Conservation (phyloP, 2,888 invertebrate genomes). For the Agrypnus murinus region DNA sequence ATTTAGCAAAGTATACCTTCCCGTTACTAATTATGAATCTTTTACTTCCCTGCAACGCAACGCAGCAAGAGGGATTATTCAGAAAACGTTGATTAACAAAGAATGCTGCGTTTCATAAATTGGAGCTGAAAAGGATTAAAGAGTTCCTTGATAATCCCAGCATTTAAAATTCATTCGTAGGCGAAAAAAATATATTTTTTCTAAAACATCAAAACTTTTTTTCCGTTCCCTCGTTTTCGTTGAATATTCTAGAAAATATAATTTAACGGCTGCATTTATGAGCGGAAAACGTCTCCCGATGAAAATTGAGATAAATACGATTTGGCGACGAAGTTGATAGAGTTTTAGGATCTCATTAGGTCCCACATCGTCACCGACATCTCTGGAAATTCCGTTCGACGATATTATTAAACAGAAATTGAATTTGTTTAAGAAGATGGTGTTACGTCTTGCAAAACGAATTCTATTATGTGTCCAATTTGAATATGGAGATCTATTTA, state of each 20-base stretch:
- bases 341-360: conserved; percentile 49
- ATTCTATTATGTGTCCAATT: conserved; percentile 39
- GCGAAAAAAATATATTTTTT: not conserved
- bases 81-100: conserved; percentile 56
- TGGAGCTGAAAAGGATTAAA: conserved; percentile 51
- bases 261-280: conserved; percentile 34
- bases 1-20: conserved; percentile 55
- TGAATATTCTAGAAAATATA: conserved; percentile 17
- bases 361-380: conserved; percentile 44
- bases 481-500: conserved; percentile 38
- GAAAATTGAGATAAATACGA: conserved; percentile 48
- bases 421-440: conserved; percentile 52
- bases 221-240: conserved; percentile 1
- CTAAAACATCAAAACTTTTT: not conserved
- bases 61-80: conserved; percentile 54
- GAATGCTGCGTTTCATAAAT: conserved; percentile 49
- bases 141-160: conserved; percentile 24
- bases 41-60: conserved; percentile 54
- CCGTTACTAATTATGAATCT: conserved; percentile 58
- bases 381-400: conserved; percentile 49
- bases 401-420: conserved; percentile 58
- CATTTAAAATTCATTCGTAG: conserved; percentile 18
- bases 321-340: conserved; percentile 47
- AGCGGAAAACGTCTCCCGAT: conserved; percentile 42
- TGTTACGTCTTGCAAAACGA: conserved; percentile 35